These are phyloP conservation scores for Apostichopus californicus DNA, from an alignment of 35 echinoderm and acorn worm species.

Conservation along the genomic window DNA sequence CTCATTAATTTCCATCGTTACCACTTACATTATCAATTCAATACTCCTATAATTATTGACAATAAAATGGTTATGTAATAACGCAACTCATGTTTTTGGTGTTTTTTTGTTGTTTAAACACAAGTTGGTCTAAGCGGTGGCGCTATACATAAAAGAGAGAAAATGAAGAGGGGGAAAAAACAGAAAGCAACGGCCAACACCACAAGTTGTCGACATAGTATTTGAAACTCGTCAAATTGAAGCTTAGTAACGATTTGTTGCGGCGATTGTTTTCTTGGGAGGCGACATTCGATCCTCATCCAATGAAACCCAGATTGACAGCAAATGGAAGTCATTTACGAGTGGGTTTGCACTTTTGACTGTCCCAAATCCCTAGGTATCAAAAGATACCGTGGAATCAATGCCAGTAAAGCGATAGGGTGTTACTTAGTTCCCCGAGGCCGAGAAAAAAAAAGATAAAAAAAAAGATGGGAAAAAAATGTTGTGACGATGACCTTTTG, in stretches of 20 bases:
- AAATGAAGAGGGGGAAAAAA: too few species aligned
- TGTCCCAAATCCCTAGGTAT: slow-evolving; percentile 31
- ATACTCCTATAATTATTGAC: too few species aligned
- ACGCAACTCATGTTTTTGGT: too few species aligned
- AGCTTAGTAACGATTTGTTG: not conserved
- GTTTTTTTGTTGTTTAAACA: too few species aligned
- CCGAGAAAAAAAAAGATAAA: not conserved
- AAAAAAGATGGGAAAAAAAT: slow-evolving; percentile 3
- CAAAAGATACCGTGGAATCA: not conserved
- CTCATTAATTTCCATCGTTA: too few species aligned
- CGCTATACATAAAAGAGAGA: too few species aligned
- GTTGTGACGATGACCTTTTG: slow-evolving; percentile 17
- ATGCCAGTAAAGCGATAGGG: slow-evolving; percentile 15
- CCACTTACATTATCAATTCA: too few species aligned
- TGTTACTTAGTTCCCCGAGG: slow-evolving; percentile 27
- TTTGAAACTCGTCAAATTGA: too few species aligned
- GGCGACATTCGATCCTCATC: slow-evolving; percentile 29
- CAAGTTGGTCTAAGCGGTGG: too few species aligned
- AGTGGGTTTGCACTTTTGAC: slow-evolving; percentile 20
- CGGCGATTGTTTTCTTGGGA: not conserved
- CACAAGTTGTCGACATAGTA: too few species aligned
- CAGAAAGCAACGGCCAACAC: too few species aligned
- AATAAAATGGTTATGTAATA: too few species aligned
- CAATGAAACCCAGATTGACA: slow-evolving; percentile 40
- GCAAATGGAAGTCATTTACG: slow-evolving; percentile 18